Evolutionary conservation across 2,888 invertebrate species (phyloP), one percentile per base, ranked within the genome.

Genomic region (Bellardia bayeri): DNA sequence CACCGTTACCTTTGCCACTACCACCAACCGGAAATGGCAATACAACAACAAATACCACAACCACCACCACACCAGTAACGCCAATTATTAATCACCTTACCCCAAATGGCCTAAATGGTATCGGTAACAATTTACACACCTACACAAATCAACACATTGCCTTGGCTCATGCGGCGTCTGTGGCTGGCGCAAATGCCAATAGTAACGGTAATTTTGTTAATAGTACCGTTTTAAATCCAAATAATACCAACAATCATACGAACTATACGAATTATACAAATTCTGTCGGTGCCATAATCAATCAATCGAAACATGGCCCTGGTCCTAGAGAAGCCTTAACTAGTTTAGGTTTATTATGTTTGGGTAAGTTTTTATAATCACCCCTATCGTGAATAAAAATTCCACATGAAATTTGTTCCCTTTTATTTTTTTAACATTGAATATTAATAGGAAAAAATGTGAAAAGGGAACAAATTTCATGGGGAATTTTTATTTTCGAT

Each of bases 281-380:
- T 85, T 89, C 88, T 9, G 40, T 56, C 54, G 68, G 87, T 82
- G 72, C 84, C 49, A 69, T 89, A 80, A 89, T 89, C 71, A 90
- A 90, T 82, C 89, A 89, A 80, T 89, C 88, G 82, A 91, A 94
- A 92, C 91, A 95, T 94, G 91, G 95, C 93, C 92, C 95, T 93
- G 96, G 96, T 49, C 95, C 96, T 58, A 95, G 95, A 90, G 98
- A 98, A 94, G 97, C 97, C 93, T 94, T 98, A 82, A 97, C 97
- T 75, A 98, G 98, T 84, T 94, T 98, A 88, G 98, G 97, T 33
- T 94, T 98, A 68, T 94, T 98, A 90, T 98, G 98, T 92, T 95
- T 98, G 90, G 94, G 94, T 94, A 88, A 91, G 91, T 89, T 33
- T 30, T 76, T 82, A n/a, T 82, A n/a, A n/a, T n/a, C n/a, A n/a